Evolutionary conservation across 2,888 invertebrate genomes (phyloP).

Genomic region (Oscheius onirici): DNA sequence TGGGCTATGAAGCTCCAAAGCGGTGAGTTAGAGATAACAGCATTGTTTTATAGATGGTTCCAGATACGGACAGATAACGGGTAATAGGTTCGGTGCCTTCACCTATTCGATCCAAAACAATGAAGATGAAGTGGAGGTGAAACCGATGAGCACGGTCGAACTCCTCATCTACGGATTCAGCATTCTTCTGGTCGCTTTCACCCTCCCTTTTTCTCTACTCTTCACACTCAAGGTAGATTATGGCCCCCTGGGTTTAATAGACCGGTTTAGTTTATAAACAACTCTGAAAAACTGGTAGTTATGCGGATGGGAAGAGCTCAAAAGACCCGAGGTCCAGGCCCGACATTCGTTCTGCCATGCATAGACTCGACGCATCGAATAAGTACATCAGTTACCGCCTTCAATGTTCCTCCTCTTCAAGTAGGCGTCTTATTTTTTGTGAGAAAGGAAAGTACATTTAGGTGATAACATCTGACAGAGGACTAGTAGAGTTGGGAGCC

Average conservation of each 20-base stretch:
- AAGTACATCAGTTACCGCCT: slow-evolving; percentile 73
- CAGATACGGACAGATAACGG: slow-evolving; percentile 43
- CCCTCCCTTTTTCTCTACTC: slow-evolving; percentile 67
- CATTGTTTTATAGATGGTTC: not conserved
- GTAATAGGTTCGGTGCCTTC: slow-evolving; percentile 43
- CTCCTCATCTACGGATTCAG: slow-evolving; percentile 51
- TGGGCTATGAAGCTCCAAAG: slow-evolving; percentile 54
- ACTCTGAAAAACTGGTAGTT: slow-evolving; percentile 67
- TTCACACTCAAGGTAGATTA: slow-evolving; percentile 62
- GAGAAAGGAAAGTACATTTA: slow-evolving; percentile 24
- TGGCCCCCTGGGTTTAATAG: not conserved
- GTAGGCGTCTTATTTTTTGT: slow-evolving; percentile 48
- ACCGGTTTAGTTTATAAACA: slow-evolving; percentile 62
- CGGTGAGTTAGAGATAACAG: slow-evolving; percentile 35
- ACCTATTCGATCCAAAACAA: slow-evolving; percentile 47
- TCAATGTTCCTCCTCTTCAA: slow-evolving; percentile 74
- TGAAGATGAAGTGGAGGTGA: slow-evolving; percentile 39
- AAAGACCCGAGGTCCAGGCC: slow-evolving; percentile 70
- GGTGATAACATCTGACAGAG: slow-evolving; percentile 73
- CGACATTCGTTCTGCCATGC: slow-evolving; percentile 73
- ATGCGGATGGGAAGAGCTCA: slow-evolving; percentile 69
- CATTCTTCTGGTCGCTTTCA: slow-evolving; percentile 55
- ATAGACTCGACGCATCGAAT: slow-evolving; percentile 71
- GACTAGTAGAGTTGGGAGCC: slow-evolving; percentile 73
- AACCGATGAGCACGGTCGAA: slow-evolving; percentile 45